Evolutionary conservation across 2,888 invertebrate species (phyloP), one percentile per base, ranked within the genome.

Genomic region (Xanthia togata): DNA sequence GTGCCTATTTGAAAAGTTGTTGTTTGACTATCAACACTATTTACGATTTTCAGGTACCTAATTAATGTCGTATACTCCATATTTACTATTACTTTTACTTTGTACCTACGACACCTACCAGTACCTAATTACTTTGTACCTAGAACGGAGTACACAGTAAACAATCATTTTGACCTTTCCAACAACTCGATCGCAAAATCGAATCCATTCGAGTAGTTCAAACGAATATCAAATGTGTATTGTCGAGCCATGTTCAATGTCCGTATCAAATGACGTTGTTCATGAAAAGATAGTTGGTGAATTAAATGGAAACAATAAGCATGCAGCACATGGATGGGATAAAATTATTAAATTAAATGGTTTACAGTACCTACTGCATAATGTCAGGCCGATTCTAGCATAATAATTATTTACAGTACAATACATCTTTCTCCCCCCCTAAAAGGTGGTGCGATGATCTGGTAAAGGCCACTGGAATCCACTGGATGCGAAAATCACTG

Each of bases 291-390:
- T 20, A 9, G 60, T 31, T 31, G 31, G 69, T 20, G 20, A 47
- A 26, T 55, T 63, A 64, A 38, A 47, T 68, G n/a, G n/a, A 41
- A 53, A 60, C 59, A 41, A 64, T 20, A 57, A 47, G n/a, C 14
- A 59, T 41, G 50, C 12, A 17, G 26, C 23, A 41, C 47, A 35
- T 57, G 47, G 11, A 59, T n/a, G 38, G 17, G 38, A 64, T 50
- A 23, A 41, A 23, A 64, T 50, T 41, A 20, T 53, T 59, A 57
- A 26, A 50, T 47, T 5, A 69, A 57, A 63, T 57, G 6, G 68
- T 71, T 20, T 53, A 35, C 6, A 14, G 26, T 14, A 23, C 3
- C 6, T 72, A 11, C 3, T 41, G 1, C 38, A 53, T 41, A 50
- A 31, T 41, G 41, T 31, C 31, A 31, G 23, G 23, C 17, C 11